Percentiles rank a stretch among this genome's conserved stretches.
These are phyloP conservation scores for Apaloderma vittatum DNA, from an alignment of 2,113 vertebrate species.

Conservation along the genomic window DNA sequence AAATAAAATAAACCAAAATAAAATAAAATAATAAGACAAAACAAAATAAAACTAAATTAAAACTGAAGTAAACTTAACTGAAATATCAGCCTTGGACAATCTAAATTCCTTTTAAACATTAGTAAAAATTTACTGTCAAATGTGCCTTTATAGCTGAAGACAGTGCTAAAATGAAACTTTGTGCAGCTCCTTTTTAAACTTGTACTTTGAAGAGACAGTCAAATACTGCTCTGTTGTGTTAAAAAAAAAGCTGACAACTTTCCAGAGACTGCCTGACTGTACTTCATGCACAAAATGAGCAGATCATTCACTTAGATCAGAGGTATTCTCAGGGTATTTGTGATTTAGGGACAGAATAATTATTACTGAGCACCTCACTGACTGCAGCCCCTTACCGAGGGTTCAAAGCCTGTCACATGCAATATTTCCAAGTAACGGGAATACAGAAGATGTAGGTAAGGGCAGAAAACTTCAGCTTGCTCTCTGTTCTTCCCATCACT, in stretches of 20 bases:
- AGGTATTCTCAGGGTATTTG: not conserved
- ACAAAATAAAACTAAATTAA: too few species aligned
- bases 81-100: not conserved
- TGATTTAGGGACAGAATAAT: not conserved
- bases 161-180: not conserved
- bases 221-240: not conserved
- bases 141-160: not conserved
- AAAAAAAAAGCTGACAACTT: not conserved
- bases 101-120: not conserved
- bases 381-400: not conserved
- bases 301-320: not conserved
- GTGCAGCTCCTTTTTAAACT: not conserved
- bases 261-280: not conserved
- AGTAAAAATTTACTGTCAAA: not conserved
- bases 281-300: not conserved
- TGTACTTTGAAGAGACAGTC: not conserved
- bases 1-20: too few species aligned
- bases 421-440: not conserved
- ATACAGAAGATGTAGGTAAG: not conserved
- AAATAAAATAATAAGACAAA: too few species aligned
- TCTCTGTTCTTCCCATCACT: not conserved
- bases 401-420: not conserved
- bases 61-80: too few species aligned
- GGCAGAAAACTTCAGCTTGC: not conserved
- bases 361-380: fast-evolving